Conservation (phyloP, 2,888 invertebrate genomes). For the Drosophila mayaguana region DNA sequence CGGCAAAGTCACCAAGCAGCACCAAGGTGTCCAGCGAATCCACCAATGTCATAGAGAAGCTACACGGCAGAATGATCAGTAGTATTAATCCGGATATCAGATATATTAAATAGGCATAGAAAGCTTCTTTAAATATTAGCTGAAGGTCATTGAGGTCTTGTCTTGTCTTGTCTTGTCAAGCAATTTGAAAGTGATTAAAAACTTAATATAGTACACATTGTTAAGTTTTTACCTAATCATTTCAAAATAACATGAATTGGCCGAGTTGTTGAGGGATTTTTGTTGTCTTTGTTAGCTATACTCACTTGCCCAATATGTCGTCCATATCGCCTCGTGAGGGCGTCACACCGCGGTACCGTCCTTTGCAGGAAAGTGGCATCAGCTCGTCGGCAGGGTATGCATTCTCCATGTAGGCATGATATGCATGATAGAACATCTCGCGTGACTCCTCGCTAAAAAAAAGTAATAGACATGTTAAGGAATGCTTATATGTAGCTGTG, state of each 20-base stretch:
- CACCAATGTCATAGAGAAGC: constrained; percentile 97
- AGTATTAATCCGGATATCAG: not conserved
- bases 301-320: constrained; percentile 98
- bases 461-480: not conserved
- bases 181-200: not conserved
- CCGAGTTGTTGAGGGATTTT: not conserved
- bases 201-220: not conserved
- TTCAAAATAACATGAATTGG: not conserved
- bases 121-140: not conserved
- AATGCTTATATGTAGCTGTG: not conserved
- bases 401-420: constrained; percentile 97
- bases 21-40: constrained; percentile 97
- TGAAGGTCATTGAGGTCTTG: not conserved
- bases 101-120: no score
- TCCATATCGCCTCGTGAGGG: constrained; percentile 98
- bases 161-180: not conserved
- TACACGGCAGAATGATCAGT: constrained; percentile 86
- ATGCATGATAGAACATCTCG: constrained; percentile 99
- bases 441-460: constrained; percentile 92
- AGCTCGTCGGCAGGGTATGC: constrained; percentile 99
- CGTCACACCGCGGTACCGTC: constrained; percentile 95
- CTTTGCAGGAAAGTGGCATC: constrained; percentile 98
- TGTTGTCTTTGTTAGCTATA: constrained; percentile 23
- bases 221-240: not conserved
- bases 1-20: constrained; percentile 95